Evolutionary conservation across 2,888 invertebrate genomes (phyloP).

Genomic region (Rugalucina vietnamica): DNA sequence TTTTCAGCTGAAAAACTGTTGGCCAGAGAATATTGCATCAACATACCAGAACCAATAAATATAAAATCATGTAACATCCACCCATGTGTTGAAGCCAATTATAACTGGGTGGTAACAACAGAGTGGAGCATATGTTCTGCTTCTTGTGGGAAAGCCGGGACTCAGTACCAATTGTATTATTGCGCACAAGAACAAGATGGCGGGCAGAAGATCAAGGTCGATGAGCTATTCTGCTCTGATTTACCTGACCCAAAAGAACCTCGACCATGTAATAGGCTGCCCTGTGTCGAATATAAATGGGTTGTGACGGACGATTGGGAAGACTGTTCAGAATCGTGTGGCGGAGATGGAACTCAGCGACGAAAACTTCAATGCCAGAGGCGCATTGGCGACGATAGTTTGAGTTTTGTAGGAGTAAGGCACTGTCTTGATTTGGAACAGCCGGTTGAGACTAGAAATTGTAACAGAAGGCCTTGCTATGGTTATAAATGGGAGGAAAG

Average conservation of each 20-base stretch:
- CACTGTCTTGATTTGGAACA: constrained; percentile 47
- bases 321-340: constrained; percentile 62
- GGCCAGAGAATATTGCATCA: constrained; percentile 31
- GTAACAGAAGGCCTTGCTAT: constrained; percentile 62
- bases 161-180: constrained; percentile 50
- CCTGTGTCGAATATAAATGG: constrained; percentile 57
- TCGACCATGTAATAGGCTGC: constrained; percentile 57
- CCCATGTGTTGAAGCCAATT: constrained; percentile 40
- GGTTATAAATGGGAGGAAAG: constrained; percentile 50
- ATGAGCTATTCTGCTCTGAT: constrained; percentile 56
- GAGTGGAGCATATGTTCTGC: constrained; percentile 69
- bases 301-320: constrained; percentile 34
- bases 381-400: constrained; percentile 16
- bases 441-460: constrained; percentile 43
- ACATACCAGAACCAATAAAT: constrained; percentile 50
- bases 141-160: constrained; percentile 61
- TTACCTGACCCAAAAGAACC: constrained; percentile 50
- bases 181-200: constrained; percentile 50
- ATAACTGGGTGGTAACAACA: constrained; percentile 68
- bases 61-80: constrained; percentile 55
- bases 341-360: constrained; percentile 46
- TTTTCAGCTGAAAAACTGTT: neutral
- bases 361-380: constrained; percentile 36
- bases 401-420: constrained; percentile 33
- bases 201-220: constrained; percentile 17